Conservation (phyloP, 2,888 invertebrate species). For the Spilosoma lubricipeda region DNA sequence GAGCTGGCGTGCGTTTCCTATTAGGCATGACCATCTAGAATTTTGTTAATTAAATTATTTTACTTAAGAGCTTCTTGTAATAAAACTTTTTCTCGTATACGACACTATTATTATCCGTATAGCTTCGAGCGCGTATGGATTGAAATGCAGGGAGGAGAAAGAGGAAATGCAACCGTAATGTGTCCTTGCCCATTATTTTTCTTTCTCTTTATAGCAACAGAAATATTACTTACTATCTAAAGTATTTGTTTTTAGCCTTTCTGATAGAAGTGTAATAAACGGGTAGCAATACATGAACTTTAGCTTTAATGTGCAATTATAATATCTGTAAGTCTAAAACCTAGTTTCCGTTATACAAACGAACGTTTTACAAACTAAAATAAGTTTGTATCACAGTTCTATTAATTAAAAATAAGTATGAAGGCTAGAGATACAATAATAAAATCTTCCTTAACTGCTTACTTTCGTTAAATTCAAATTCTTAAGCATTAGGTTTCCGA, state of each 20-base stretch:
- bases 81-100: conserved; percentile 15
- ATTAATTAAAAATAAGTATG: background rate
- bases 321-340: background rate
- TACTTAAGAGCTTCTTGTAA: conserved; percentile 17
- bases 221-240: background rate
- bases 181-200: conserved; percentile 8
- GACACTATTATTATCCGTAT: conserved; percentile 10
- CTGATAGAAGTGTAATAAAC: background rate
- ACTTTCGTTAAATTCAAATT: background rate
- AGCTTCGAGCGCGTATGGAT: background rate
- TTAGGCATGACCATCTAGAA: conserved; percentile 33
- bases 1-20: conserved; percentile 32
- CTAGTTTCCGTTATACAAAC: background rate
- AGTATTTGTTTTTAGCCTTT: background rate
- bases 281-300: too few species aligned
- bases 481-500: background rate
- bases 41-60: conserved; percentile 31
- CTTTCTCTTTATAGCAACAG: background rate
- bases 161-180: background rate
- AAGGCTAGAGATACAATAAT: background rate
- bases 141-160: conserved; percentile 3
- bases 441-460: too few species aligned
- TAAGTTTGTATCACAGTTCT: background rate
- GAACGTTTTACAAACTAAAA: too few species aligned
- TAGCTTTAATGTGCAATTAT: background rate